A percentile compares a stretch with the other conserved stretches of the same genome.
These are phyloP conservation scores for Porites cylindrica DNA, from an alignment of 92 coral and sea anemone species.

Conservation along the genomic window DNA sequence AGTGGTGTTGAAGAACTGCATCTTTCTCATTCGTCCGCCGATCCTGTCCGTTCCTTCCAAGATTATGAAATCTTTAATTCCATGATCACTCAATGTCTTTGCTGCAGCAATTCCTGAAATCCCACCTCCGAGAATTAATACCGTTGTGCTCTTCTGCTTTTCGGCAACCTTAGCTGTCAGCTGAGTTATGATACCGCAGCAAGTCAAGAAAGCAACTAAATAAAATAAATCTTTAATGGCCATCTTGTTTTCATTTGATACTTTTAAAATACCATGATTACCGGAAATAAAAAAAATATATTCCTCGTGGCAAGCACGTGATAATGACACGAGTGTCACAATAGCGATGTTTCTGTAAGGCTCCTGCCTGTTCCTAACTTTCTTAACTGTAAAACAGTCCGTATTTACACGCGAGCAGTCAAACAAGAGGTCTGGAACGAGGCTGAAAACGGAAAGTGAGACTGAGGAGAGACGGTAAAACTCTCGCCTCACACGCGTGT, in stretches of 20 bases:
- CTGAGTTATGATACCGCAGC: not conserved
- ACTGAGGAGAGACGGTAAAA: too few relatives aligned
- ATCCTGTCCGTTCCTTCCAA: constrained; percentile 80
- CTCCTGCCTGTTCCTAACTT: too few relatives aligned
- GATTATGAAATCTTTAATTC: constrained; percentile 77
- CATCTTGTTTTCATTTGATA: not conserved
- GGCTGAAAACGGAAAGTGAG: too few relatives aligned
- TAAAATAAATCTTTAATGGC: not conserved
- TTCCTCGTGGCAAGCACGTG: too few relatives aligned
- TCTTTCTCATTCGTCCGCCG: constrained; percentile 80
- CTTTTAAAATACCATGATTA: too few relatives aligned
- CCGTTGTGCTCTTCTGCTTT: constrained; percentile 19
- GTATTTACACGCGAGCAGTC: too few relatives aligned
- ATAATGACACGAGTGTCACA: too few relatives aligned
- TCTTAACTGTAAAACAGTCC: too few relatives aligned
- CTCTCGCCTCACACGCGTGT: too few relatives aligned
- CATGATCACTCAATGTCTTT: constrained; percentile 69
- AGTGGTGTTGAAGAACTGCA: constrained; percentile 75
- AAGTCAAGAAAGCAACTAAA: constrained; percentile 1
- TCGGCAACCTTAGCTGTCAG: not conserved
- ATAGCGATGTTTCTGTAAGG: too few relatives aligned
- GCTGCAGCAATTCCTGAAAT: constrained; percentile 93
- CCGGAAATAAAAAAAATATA: too few relatives aligned
- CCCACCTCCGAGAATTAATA: constrained; percentile 83
- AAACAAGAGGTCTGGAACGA: too few relatives aligned